phyloP scores from a whole-genome alignment of 2,113 vertebrate genomes.

The Daboia siamensis region DNA sequence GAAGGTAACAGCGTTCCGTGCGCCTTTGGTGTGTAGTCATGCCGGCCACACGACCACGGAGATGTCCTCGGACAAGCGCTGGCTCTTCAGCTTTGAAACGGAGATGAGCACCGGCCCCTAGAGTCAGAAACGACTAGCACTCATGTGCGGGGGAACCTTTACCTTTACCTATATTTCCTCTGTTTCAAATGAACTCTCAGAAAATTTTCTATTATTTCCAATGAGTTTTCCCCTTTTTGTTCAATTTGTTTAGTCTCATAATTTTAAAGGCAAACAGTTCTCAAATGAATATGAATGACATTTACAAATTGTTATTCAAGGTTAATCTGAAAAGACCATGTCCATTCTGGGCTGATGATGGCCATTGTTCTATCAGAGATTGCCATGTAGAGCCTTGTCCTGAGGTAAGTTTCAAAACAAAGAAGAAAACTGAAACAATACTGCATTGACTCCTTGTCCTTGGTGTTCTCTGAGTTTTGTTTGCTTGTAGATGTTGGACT shows the following conservation, averaged over 20 bases:
- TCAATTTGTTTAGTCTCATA: not conserved
- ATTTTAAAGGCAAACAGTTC: not conserved
- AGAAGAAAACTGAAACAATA: not conserved
- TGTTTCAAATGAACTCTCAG: not conserved
- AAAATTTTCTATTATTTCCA: not conserved
- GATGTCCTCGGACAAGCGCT: too few relatives aligned
- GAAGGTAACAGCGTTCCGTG: too few relatives aligned
- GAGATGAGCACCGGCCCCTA: too few relatives aligned
- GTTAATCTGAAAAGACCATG: conserved; percentile 94
- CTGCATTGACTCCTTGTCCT: not conserved
- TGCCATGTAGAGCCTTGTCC: conserved; percentile 95
- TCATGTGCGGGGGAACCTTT: too few relatives aligned
- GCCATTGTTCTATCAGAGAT: conserved; percentile 94
- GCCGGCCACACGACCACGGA: too few relatives aligned
- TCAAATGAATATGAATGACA: not conserved
- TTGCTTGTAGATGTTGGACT: not conserved
- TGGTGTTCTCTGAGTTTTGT: not conserved
- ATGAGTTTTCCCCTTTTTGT: not conserved
- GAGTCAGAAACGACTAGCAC: too few relatives aligned
- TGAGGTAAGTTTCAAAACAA: conserved; percentile 78
- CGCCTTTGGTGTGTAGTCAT: too few relatives aligned
- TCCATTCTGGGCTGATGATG: conserved; percentile 93
- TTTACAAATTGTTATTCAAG: conserved; percentile 59
- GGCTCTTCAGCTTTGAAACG: too few relatives aligned
- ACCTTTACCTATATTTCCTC: not conserved